Percentiles rank a stretch among this genome's conserved stretches.
phyloP scores from a whole-genome alignment of 2,888 invertebrate species.

The Microctonus hyperodae region DNA sequence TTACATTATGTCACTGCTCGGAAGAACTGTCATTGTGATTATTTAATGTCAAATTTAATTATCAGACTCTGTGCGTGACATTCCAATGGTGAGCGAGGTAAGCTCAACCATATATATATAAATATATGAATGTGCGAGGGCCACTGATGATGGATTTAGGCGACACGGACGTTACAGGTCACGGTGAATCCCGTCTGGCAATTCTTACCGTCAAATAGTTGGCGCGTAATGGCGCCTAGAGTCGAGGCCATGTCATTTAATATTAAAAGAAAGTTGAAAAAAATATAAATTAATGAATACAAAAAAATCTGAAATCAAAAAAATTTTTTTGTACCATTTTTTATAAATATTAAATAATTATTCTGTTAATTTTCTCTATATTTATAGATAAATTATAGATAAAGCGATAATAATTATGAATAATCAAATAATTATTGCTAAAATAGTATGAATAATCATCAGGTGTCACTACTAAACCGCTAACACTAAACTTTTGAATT shows the following conservation, averaged over 20 bases:
- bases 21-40: not conserved
- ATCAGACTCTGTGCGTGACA: not conserved
- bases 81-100: conserved; percentile 5
- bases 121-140: conserved; percentile 14
- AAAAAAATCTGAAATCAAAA: too few species aligned
- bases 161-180: conserved; percentile 36
- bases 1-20: not conserved
- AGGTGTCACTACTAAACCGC: not conserved
- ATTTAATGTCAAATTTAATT: not conserved
- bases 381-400: too few species aligned
- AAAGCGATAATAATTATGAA: too few species aligned
- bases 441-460: not conserved
- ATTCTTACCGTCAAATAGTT: conserved; percentile 36
- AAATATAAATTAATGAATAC: not conserved
- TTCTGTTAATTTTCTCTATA: too few species aligned
- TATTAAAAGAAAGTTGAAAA: not conserved
- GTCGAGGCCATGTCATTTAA: conserved; percentile 22
- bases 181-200: conserved; percentile 36
- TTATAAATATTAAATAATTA: too few species aligned
- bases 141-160: conserved; percentile 42
- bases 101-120: not conserved
- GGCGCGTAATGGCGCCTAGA: conserved; percentile 31
- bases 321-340: too few species aligned
- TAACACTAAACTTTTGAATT: not conserved
- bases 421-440: too few species aligned